Evolutionary conservation across 2,888 invertebrate species (phyloP).

Genomic region (Hydroisotoma schaefferi): DNA sequence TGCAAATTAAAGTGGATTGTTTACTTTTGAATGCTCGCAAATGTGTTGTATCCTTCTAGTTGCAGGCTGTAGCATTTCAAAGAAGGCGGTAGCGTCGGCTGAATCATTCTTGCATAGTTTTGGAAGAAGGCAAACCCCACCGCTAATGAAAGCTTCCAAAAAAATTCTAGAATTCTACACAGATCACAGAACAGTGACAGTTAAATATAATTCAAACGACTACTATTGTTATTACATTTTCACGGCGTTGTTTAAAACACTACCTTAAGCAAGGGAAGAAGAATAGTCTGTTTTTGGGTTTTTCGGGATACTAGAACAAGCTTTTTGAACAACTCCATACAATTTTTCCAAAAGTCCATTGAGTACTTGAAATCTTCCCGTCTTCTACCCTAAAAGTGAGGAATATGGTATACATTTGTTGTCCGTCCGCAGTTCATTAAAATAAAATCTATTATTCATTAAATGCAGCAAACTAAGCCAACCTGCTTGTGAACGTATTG

Average conservation of each 20-base stretch:
- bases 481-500: conserved; percentile 35
- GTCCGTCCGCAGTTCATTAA: background rate
- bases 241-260: background rate
- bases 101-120: conserved; percentile 15
- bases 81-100: conserved; percentile 19
- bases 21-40: conserved; percentile 42
- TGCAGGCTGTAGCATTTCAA: conserved; percentile 21
- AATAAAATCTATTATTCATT: background rate
- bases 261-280: conserved; percentile 28
- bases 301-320: conserved; percentile 18
- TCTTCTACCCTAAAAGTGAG: conserved; percentile 20
- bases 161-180: conserved; percentile 30
- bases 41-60: conserved; percentile 26
- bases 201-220: no score
- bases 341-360: conserved; percentile 21
- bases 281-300: conserved; percentile 7
- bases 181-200: background rate
- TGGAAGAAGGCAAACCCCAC: conserved; percentile 29
- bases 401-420: background rate
- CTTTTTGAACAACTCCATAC: conserved; percentile 20
- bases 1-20: no score
- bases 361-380: conserved; percentile 23
- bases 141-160: conserved; percentile 34
- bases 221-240: background rate
- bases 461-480: conserved; percentile 2